Conservation (phyloP, 2,888 invertebrate genomes). For the Tholera decimalis region DNA sequence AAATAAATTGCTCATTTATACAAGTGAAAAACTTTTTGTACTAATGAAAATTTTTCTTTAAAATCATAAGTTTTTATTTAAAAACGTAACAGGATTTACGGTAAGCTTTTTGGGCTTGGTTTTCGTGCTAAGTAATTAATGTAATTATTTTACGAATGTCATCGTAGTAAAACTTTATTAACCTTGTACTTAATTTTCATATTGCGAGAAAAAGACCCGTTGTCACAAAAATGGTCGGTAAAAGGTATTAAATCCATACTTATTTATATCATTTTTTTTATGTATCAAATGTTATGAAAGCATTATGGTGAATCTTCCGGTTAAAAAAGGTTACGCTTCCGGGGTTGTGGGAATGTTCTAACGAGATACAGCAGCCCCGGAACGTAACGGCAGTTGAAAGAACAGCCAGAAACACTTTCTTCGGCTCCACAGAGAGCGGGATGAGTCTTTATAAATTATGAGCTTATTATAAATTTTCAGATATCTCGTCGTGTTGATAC, state of each 20-base stretch:
- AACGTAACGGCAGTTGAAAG: too few species aligned
- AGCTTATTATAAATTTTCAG: too few species aligned
- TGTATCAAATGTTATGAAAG: too few species aligned
- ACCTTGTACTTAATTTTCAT: neutral
- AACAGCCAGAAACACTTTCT: too few species aligned
- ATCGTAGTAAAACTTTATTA: neutral
- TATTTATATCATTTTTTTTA: too few species aligned
- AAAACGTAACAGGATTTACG: constrained; percentile 2
- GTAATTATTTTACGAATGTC: neutral
- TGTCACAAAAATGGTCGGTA: neutral
- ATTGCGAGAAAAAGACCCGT: neutral
- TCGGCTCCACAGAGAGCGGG: too few species aligned
- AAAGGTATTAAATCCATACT: neutral
- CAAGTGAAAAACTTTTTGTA: constrained; percentile 24
- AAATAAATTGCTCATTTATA: constrained; percentile 36
- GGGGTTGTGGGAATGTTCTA: too few species aligned
- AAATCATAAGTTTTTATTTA: constrained; percentile 5
- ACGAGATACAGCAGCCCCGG: too few species aligned
- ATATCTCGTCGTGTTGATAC: too few species aligned
- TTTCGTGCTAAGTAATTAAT: neutral
- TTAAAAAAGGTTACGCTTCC: too few species aligned
- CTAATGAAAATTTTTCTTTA: constrained; percentile 12
- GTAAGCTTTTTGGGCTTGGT: constrained; percentile 3
- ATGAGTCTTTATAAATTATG: too few species aligned
- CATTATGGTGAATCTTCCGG: too few species aligned